Percentiles rank a stretch among this genome's conserved stretches.
phyloP scores from a whole-genome alignment of 2,888 invertebrate genomes.

The Candidula unifasciata region DNA sequence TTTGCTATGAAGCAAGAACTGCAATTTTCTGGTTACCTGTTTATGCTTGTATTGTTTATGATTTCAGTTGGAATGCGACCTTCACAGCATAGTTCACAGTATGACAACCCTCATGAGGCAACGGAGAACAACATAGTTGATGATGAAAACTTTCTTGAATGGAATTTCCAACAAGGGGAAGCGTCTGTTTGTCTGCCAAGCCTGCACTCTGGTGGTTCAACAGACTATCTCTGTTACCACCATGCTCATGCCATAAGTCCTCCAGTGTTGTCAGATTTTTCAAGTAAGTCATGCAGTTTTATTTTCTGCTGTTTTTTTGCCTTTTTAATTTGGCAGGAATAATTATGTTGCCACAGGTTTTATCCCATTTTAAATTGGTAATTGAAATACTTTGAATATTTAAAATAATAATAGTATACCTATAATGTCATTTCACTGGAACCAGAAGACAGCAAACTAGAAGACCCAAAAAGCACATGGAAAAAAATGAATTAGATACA shows the following conservation, averaged over 20 bases:
- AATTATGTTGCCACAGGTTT: too few relatives aligned
- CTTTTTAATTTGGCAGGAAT: too few relatives aligned
- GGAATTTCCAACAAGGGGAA: constrained; percentile 41
- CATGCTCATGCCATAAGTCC: constrained; percentile 41
- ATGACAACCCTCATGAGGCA: neutral
- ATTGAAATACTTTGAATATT: too few relatives aligned
- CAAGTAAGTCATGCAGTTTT: constrained; percentile 18
- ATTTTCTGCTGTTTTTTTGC: neutral
- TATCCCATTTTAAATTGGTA: too few relatives aligned
- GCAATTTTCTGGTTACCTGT: too few relatives aligned
- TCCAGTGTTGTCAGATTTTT: constrained; percentile 48
- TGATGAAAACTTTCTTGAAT: constrained; percentile 47
- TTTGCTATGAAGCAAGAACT: too few relatives aligned
- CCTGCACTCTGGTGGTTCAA: constrained; percentile 16
- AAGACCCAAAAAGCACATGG: too few relatives aligned
- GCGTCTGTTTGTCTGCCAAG: constrained; percentile 41
- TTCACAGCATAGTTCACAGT: neutral
- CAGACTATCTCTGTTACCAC: constrained; percentile 35
- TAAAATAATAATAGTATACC: too few relatives aligned
- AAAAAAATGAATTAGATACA: too few relatives aligned
- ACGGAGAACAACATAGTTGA: constrained; percentile 16
- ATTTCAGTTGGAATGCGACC: constrained; percentile 36
- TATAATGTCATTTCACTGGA: too few relatives aligned
- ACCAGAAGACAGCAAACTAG: too few relatives aligned
- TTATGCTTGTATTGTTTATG: too few relatives aligned